These are phyloP conservation scores for Plemyria rubiginata DNA, from an alignment of 2,888 invertebrate species.

Conservation along the genomic window DNA sequence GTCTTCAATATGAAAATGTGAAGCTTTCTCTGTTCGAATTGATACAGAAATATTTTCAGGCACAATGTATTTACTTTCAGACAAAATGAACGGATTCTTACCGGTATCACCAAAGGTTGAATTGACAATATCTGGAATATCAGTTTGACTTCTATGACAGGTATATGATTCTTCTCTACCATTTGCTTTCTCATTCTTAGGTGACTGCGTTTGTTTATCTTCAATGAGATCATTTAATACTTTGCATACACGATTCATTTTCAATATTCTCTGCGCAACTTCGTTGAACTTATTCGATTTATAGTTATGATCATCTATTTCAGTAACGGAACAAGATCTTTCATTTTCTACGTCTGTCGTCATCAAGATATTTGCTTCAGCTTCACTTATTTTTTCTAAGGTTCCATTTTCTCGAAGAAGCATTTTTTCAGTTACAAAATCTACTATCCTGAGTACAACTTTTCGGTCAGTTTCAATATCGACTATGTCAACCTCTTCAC, in stretches of 20 bases:
- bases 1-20: conserved; percentile 38
- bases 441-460: conserved; percentile 80
- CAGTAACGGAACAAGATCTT: conserved; percentile 40
- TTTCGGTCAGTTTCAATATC: conserved; percentile 76
- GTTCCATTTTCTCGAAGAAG: conserved; percentile 79
- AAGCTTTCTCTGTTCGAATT: conserved; percentile 63
- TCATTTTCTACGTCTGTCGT: conserved; percentile 53
- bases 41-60: conserved; percentile 74
- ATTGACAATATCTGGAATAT: conserved; percentile 78
- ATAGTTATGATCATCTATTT: conserved; percentile 38
- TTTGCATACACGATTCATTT: conserved; percentile 68
- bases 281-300: conserved; percentile 57
- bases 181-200: conserved; percentile 25
- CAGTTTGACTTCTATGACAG: conserved; percentile 53
- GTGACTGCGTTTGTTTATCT: conserved; percentile 44
- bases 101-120: conserved; percentile 69
- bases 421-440: conserved; percentile 85
- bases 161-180: conserved; percentile 39
- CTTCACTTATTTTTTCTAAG: conserved; percentile 75
- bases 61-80: conserved; percentile 68
- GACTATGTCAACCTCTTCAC: conserved; percentile 79
- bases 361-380: conserved; percentile 73
- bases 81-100: conserved; percentile 52
- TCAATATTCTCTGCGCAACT: conserved; percentile 60
- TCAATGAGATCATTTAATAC: conserved; percentile 52